Conservation (phyloP, 2,888 invertebrate genomes). For the Emmelina monodactyla region DNA sequence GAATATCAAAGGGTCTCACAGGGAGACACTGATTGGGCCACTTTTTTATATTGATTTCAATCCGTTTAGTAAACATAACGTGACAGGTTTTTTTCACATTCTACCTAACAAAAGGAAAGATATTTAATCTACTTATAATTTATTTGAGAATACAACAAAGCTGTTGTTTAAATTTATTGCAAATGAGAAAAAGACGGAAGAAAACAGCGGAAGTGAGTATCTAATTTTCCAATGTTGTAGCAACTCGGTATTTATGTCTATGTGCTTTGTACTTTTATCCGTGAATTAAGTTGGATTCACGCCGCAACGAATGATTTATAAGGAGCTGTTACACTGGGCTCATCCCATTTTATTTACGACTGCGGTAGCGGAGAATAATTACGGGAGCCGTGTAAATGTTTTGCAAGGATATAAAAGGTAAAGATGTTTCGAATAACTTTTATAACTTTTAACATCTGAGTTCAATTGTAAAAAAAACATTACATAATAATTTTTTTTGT, state of each 20-base stretch:
- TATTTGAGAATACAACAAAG: constrained; percentile 14
- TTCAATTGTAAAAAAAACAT: too few species aligned
- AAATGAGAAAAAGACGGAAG: constrained; percentile 30
- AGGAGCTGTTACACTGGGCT: constrained; percentile 53
- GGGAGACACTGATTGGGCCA: constrained; percentile 44
- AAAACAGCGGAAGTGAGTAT: too few species aligned
- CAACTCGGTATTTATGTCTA: constrained; percentile 46
- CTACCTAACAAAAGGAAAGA: constrained; percentile 1
- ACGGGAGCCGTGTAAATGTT: constrained; percentile 48
- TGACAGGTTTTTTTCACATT: not conserved
- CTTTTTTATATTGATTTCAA: constrained; percentile 49
- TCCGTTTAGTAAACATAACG: constrained; percentile 35
- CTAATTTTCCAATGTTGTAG: constrained; percentile 29
- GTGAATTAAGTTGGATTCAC: constrained; percentile 51
- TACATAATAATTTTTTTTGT: too few species aligned
- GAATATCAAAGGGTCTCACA: constrained; percentile 50
- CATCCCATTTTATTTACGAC: constrained; percentile 62
- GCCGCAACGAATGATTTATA: constrained; percentile 57
- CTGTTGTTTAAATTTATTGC: constrained; percentile 16
- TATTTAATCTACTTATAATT: too few species aligned
- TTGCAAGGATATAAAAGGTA: constrained; percentile 35
- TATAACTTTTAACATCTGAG: too few species aligned
- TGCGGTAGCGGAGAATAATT: constrained; percentile 54
- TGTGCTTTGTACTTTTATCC: constrained; percentile 60
- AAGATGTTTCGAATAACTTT: too few species aligned